Base-by-base conservation (phyloP, 2,888 invertebrate species). In the Coenonympha arcania region DNA sequence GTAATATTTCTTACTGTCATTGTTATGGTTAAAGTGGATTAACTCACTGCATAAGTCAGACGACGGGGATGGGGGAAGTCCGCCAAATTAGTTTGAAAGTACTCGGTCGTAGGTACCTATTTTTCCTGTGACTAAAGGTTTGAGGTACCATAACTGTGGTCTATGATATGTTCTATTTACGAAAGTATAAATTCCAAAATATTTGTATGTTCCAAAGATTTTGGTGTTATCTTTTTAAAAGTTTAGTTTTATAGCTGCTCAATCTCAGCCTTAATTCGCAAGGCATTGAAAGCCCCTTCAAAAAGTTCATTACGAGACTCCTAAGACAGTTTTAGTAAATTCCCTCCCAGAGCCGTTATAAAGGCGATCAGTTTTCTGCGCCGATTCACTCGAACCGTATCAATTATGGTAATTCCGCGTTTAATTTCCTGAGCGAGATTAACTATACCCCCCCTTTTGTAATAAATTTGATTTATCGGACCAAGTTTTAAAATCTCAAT, bases 391-490 rank as follows among this genome's bases (percentile, higher is more conserved):
- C 62, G 71, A 79, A 76, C 71, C 79, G 82, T 82, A 85, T 85
- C 85, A 85, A 85, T 86, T 86, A 86, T 86, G 84, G 76, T 81
- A 83, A 86, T 84, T 73, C 78, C 71, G 59, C 67, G 73, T 82
- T 86, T 85, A 86, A 86, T 85, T 86, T 86, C 86, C 86, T 85
- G 82, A 59, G 58, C 63, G 71, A 73, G 80, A 84, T 84, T 85
- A 83, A 79, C 79, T 69, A 71, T 62, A 69, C 66, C 71, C 74
- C 76, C 71, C 68, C 68, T 61, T 50, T 57, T 64, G 75, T 71
- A 73, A 79, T 84, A 84, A 83, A 81, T 75, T 73, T 80, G 79
- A 82, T 85, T 83, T 79, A 83, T 78, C 70, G 65, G 55, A 56
- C 57, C 57, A 71, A 71, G 69, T 73, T 75, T 74, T 66, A 68